phyloP scores from a whole-genome alignment of 2,888 invertebrate species.

The Bimastos eiseni region DNA sequence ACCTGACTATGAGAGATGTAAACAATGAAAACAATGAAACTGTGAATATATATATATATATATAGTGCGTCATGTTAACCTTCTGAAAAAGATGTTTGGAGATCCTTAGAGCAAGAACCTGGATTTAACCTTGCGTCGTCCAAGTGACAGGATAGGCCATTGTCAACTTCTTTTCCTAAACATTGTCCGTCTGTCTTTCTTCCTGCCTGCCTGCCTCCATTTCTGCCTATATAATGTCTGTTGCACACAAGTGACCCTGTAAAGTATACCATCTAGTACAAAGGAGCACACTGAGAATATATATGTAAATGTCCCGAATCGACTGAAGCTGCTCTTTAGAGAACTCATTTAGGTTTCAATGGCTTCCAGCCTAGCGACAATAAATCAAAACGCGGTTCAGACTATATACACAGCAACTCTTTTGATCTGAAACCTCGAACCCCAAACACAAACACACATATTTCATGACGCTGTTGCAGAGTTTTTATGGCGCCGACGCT shows the following conservation, averaged over 20 bases:
- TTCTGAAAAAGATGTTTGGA: no score
- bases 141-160: no score
- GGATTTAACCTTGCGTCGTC: no score
- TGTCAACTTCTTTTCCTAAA: no score
- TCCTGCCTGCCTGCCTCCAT: not conserved
- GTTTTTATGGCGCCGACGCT: not conserved
- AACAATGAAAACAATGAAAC: no score
- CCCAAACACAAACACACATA: not conserved
- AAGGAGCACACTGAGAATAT: not conserved
- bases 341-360: not conserved
- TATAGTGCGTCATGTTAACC: no score
- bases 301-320: not conserved
- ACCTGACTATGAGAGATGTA: no score
- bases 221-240: not conserved
- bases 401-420: not conserved
- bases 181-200: no score
- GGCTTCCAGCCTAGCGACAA: not conserved
- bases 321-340: not conserved
- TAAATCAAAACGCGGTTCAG: not conserved
- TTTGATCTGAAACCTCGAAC: not conserved
- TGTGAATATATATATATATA: no score
- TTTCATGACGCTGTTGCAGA: not conserved
- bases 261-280: not conserved
- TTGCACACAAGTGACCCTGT: not conserved
- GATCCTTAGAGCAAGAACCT: no score